Conservation (phyloP, 2,113 vertebrate genomes). For the Myiopsitta monachus region DNA sequence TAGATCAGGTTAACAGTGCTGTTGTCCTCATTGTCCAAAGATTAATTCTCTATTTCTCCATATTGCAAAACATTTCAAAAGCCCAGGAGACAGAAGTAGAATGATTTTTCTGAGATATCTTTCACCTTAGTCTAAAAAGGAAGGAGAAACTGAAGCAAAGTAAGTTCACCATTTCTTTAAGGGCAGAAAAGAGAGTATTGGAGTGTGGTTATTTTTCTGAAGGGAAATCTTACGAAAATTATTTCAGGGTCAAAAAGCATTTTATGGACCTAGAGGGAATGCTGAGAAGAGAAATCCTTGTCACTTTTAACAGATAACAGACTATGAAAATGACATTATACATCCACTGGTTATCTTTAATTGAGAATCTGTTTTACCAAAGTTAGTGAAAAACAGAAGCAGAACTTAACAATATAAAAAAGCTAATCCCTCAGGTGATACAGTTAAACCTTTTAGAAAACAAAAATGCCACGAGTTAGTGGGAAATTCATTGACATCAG, state of each 20-base stretch:
- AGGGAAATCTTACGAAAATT: background rate
- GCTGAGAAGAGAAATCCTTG: background rate
- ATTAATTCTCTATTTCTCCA: background rate
- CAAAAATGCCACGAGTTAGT: background rate
- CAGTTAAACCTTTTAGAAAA: background rate
- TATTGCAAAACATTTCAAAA: background rate
- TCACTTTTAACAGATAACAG: background rate
- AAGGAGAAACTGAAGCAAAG: background rate
- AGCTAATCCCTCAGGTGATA: background rate
- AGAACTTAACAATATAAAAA: background rate
- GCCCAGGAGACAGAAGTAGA: background rate
- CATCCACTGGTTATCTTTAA: background rate
- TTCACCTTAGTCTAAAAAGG: background rate
- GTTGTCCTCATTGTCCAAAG: background rate
- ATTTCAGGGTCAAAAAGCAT: constrained; percentile 27
- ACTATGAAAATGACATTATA: constrained; percentile 7
- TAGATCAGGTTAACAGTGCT: background rate
- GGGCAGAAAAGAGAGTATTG: background rate
- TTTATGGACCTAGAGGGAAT: background rate
- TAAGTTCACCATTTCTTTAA: background rate
- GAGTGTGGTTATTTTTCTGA: background rate
- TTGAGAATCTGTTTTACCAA: background rate
- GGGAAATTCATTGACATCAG: background rate
- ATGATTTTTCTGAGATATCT: background rate
- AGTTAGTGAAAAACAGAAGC: background rate